Conservation (phyloP, 2,888 invertebrate species). For the Lumbricus terrestris region DNA sequence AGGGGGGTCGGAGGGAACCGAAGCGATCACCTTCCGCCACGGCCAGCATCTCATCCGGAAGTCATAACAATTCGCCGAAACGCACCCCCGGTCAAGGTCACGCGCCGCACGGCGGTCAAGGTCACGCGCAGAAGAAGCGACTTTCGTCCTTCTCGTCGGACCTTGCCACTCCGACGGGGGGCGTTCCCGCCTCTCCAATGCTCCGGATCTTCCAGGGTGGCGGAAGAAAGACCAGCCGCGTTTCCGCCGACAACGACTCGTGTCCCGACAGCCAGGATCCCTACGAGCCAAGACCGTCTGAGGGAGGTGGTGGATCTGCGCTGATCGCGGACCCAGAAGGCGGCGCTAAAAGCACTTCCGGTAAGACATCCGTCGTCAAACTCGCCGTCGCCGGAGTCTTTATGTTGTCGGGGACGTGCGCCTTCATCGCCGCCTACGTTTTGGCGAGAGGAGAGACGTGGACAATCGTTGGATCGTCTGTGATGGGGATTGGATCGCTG, state of each 20-base stretch:
- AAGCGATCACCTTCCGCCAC: not conserved
- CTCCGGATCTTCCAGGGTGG: slow-evolving; percentile 14
- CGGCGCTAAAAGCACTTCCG: not conserved
- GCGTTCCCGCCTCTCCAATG: not conserved
- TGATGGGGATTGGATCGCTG: slow-evolving; percentile 32
- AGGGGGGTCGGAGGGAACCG: not conserved
- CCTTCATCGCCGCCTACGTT: slow-evolving; percentile 26
- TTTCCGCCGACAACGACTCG: not conserved
- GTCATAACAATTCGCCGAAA: slow-evolving; percentile 19
- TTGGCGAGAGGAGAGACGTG: slow-evolving; percentile 23
- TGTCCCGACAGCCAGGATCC: not conserved
- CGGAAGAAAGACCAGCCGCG: not conserved
- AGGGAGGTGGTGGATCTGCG: not conserved
- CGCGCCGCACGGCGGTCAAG: not conserved
- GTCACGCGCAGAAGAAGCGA: slow-evolving; percentile 16
- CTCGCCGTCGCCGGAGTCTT: slow-evolving; percentile 28
- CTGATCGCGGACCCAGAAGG: not conserved
- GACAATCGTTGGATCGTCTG: slow-evolving; percentile 27
- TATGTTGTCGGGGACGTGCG: slow-evolving; percentile 29
- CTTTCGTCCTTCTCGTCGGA: slow-evolving; percentile 18
- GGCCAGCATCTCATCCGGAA: slow-evolving; percentile 15
- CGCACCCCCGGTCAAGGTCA: not conserved
- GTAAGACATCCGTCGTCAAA: not conserved
- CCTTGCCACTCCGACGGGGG: slow-evolving; percentile 23
- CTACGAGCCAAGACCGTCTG: not conserved